Conservation (phyloP, 2,888 invertebrate species). For the Acanthosoma haemorrhoidale region DNA sequence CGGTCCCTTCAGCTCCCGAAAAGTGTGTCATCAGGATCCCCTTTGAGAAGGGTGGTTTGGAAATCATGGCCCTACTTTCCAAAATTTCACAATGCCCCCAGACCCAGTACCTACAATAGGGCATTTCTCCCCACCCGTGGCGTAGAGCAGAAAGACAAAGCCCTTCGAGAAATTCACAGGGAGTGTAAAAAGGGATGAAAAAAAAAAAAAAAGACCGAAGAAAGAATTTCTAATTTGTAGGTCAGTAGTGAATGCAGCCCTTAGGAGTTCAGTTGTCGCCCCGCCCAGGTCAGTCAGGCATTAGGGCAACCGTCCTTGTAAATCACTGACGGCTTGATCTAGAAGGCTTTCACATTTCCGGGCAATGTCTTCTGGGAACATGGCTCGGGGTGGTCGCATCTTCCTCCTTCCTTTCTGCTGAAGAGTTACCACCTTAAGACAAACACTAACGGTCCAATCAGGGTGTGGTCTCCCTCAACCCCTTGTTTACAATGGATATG, state of each 20-base stretch:
- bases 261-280: not conserved
- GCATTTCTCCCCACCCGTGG: not conserved
- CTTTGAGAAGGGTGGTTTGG: not conserved
- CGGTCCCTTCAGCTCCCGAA: not conserved
- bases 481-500: too few relatives aligned
- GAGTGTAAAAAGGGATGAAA: not conserved
- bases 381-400: not conserved
- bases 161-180: not conserved
- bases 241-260: not conserved
- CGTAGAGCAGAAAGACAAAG: not conserved
- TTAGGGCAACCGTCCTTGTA: not conserved
- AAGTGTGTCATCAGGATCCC: not conserved
- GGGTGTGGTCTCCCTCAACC: too few relatives aligned
- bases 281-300: not conserved
- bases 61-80: slow-evolving; percentile 7
- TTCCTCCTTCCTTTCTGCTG: slow-evolving; percentile 6
- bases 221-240: slow-evolving; percentile 5
- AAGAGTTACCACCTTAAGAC: too few relatives aligned
- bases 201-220: too few relatives aligned
- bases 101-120: not conserved
- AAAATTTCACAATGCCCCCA: not conserved
- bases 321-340: not conserved
- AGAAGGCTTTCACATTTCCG: slow-evolving; percentile 5
- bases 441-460: too few relatives aligned
- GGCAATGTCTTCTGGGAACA: not conserved